phyloP scores from a whole-genome alignment of 2,888 invertebrate genomes.

The Dolichopus griseipennis region DNA sequence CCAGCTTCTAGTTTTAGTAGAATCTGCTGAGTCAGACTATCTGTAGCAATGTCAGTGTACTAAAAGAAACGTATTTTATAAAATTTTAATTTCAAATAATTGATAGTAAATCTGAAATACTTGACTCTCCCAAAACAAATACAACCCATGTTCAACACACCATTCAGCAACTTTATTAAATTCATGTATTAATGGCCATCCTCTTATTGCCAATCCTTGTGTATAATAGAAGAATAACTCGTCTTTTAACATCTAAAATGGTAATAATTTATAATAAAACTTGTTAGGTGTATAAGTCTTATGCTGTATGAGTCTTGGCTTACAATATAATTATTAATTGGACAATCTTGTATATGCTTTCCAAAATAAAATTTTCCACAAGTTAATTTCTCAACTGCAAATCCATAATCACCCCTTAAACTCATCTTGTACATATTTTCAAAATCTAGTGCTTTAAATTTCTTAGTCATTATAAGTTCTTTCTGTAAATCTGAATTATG shows the following conservation, averaged over 20 bases:
- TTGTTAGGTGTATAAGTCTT: no score
- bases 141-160: slow-evolving; percentile 2
- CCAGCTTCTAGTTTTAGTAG: slow-evolving; percentile 29
- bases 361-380: slow-evolving; percentile 35
- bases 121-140: background rate
- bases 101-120: background rate
- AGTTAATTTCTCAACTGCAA: slow-evolving; percentile 34
- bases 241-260: background rate
- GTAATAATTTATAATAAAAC: no score
- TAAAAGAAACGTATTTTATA: slow-evolving; percentile 28
- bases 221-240: background rate
- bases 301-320: background rate
- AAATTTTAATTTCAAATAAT: background rate
- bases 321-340: slow-evolving; percentile 34
- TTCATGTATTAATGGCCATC: background rate
- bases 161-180: background rate
- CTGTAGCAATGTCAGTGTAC: slow-evolving; percentile 26
- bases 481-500: slow-evolving; percentile 30
- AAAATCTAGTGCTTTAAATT: slow-evolving; percentile 33
- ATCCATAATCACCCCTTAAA: slow-evolving; percentile 31
- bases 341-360: slow-evolving; percentile 31
- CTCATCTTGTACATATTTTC: slow-evolving; percentile 33
- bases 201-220: background rate
- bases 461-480: slow-evolving; percentile 30
- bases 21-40: slow-evolving; percentile 31